Percentiles rank a stretch among this genome's conserved stretches.
Conservation (phyloP, 2,113 vertebrate species). For the Onychostoma macrolepis region DNA sequence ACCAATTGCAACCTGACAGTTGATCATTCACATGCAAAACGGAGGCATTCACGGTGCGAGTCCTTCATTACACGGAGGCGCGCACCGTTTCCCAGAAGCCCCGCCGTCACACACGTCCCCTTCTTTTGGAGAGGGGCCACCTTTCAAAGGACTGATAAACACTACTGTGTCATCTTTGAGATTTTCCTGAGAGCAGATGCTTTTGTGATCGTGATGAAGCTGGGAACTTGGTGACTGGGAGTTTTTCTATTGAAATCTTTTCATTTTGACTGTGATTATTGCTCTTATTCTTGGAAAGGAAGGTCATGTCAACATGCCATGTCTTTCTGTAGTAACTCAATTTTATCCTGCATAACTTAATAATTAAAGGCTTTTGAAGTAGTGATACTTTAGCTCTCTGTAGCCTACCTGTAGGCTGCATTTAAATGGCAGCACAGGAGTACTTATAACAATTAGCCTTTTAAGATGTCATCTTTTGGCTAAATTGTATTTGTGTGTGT, state of each 20-base stretch:
- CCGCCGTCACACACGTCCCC: not conserved
- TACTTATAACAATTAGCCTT: not conserved
- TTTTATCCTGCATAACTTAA: not conserved
- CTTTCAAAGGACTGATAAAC: slow-evolving; percentile 11
- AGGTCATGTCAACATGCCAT: not conserved
- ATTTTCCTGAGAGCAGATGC: not conserved
- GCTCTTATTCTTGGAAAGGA: not conserved
- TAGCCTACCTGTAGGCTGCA: not conserved
- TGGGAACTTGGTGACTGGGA: not conserved
- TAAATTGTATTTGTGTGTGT: no score
- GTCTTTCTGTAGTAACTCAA: not conserved
- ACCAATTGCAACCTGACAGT: slow-evolving; percentile 49
- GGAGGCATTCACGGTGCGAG: slow-evolving; percentile 45
- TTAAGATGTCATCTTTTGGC: not conserved
- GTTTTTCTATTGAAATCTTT: not conserved
- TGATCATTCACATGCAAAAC: slow-evolving; percentile 63
- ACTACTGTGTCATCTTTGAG: not conserved
- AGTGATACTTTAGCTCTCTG: not conserved
- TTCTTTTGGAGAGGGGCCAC: slow-evolving; percentile 34
- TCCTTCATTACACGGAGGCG: slow-evolving; percentile 51
- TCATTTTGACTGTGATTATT: not conserved
- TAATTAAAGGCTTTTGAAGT: not conserved
- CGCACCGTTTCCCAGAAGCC: slow-evolving; percentile 31
- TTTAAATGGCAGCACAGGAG: not conserved
- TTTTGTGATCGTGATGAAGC: slow-evolving; percentile 1